A percentile compares a stretch with the other conserved stretches of the same genome.
These are phyloP conservation scores for Aspidapion aeneum DNA, from an alignment of 2,888 invertebrate genomes.

Conservation along the genomic window DNA sequence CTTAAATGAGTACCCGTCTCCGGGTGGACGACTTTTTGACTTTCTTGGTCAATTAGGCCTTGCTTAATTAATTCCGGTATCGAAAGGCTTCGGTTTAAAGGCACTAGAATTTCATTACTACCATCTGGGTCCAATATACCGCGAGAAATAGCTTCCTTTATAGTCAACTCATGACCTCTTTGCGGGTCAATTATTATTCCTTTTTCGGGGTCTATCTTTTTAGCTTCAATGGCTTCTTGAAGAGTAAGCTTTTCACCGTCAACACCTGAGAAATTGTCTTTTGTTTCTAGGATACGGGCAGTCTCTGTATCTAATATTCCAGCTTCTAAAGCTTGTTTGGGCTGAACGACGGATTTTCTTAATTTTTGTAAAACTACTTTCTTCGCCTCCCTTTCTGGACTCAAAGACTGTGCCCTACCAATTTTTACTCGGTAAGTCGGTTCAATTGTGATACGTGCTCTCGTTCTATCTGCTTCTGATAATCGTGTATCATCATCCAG, in stretches of 20 bases:
- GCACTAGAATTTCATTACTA: conserved; percentile 72
- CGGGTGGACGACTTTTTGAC: conserved; percentile 79
- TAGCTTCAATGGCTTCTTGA: conserved; percentile 69
- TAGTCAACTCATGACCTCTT: conserved; percentile 72
- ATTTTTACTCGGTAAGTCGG: conserved; percentile 66
- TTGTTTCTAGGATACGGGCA: conserved; percentile 63
- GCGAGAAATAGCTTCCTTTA: conserved; percentile 79
- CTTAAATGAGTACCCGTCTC: conserved; percentile 78
- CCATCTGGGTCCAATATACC: conserved; percentile 78
- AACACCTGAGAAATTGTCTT: conserved; percentile 53
- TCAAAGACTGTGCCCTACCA: conserved; percentile 57
- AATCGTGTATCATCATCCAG: conserved; percentile 43
- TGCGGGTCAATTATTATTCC: conserved; percentile 83
- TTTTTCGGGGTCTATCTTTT: conserved; percentile 66
- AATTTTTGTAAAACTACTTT: conserved; percentile 73
- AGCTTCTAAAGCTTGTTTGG: conserved; percentile 73
- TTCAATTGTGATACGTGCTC: conserved; percentile 56
- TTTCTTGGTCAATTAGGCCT: conserved; percentile 73
- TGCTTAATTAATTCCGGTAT: conserved; percentile 82
- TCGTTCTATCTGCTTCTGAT: conserved; percentile 57
- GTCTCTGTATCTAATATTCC: conserved; percentile 77
- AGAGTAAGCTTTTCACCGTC: conserved; percentile 64
- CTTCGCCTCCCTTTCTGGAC: conserved; percentile 61
- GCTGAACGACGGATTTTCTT: conserved; percentile 69
- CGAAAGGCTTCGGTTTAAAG: conserved; percentile 75